Evolutionary conservation across 2,888 invertebrate genomes (phyloP), one percentile per base, ranked within the genome.

Genomic region (Cerceris rybyensis): DNA sequence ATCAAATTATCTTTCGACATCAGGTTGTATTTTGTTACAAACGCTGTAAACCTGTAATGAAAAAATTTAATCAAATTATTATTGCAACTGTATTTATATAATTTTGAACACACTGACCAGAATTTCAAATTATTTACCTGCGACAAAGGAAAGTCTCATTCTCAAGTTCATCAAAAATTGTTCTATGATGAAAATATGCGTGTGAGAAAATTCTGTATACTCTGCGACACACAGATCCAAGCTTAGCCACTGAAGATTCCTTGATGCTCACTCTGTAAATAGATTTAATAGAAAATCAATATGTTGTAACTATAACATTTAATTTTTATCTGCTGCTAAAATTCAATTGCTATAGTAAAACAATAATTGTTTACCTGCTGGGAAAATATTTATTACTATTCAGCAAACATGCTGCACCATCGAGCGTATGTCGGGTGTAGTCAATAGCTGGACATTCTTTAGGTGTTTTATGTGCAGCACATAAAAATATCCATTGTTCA

Each of bases 301-400:
- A 46, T 11, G 11, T 28, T 17, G 55, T 17, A 17, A 6, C n/a
- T 17, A 8, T 16, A 28, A 7, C 16, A 16, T 49, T 28, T 42
- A 46, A 42, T 28, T 49, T 9, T 14, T 60, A n/a, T 64, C 17
- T 1, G 7, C 5, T 63, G 41, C 0, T n/a, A n/a, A 52, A 14
- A 7, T 11, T 1, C 6, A 55, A 11, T 4, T 17, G 4, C 7
- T 8, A 55, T 55, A 55, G 17, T 17, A 55, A 17, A 55, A 13
- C n/a, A 7, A 0, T 9, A 39, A n/a, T 54, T n/a, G 8, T 14
- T 89, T 93, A 98, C 98, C 98, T 96, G 96, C 99, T 99, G 80
- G 99, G 99, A 93, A 99, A 99, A 93, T 99, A 99, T 95, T 99
- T 99, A 93, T 99, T 99, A 94, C 98, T 99, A 93, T 99, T 99